Base-by-base conservation (phyloP, 2,797 vertebrate species). In the Silurus lanzhouensis region DNA sequence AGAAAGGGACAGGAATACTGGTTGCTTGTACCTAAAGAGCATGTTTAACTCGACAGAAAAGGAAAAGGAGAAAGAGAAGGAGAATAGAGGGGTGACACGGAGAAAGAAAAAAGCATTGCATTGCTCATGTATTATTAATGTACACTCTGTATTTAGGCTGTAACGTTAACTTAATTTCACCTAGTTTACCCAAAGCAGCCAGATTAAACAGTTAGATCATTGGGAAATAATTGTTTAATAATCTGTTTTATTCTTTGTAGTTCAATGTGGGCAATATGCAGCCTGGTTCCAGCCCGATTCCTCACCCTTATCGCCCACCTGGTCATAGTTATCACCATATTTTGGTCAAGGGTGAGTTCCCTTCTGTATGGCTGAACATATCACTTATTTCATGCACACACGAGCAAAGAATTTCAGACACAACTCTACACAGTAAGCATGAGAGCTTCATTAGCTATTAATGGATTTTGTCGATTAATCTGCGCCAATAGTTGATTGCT, bases 301-400 rank as follows among this genome's bases (percentile, higher is more conserved):
- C 92, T 98, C 84, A 97, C 96, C 6, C 93, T 97, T 70, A 92
- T 92, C 17, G 94, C 97, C 57, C 97, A 98, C 55, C 92, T 98
- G 38, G 96, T 97, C 79, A 96, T 98, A 27, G 96, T 98, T 61
- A 95, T 98, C 89, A 96, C 95, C 3, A 96, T 98, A 81, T 97
- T 98, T 86, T 98, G 96, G 96, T 96, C 97, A 12, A 93, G 97
- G 95, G 97, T 98, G 93, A 94, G 95, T 81, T 58, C 60, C 57
- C 55, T 2, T 3, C 17, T 60, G 5, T n/a, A 55, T 22, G 14
- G 6, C 52, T 61, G 20, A 63, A 67, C 78, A 14, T 52, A 10
- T 52, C 48, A 52, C 48, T 52, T 52, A 52, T 52, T 52, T 52
- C 15, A 14, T 22, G 9, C 12, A 19, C n/a, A 10, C 10, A 48